Evolutionary conservation across 1,140 invertebrate genomes (phyloP).

Genomic region (Micrasema longulum): DNA sequence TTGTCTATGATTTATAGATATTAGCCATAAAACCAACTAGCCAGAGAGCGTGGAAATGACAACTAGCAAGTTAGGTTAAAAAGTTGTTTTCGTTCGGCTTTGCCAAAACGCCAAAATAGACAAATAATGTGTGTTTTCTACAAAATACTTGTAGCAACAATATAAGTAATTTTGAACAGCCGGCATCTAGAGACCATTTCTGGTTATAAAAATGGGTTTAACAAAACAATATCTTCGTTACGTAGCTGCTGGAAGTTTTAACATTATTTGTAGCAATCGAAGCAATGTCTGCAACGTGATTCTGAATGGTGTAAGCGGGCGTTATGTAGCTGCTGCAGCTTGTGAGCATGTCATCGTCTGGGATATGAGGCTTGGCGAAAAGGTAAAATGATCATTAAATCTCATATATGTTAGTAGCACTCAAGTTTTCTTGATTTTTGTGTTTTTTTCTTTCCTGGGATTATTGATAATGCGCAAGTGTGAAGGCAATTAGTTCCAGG

Average conservation of each 20-base stretch:
- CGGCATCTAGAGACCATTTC: not conserved
- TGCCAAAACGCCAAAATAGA: not conserved
- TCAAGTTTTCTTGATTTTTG: no score
- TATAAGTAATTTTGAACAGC: not conserved
- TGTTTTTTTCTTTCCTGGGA: no score
- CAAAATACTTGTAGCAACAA: not conserved
- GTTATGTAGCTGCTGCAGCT: slow-evolving; percentile 88
- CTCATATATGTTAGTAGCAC: no score
- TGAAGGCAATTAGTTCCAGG: no score
- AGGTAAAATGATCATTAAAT: no score
- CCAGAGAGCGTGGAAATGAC: slow-evolving; percentile 12
- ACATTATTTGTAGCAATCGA: slow-evolving; percentile 84
- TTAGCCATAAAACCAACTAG: no score
- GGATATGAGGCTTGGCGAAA: slow-evolving; percentile 92
- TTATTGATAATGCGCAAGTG: no score
- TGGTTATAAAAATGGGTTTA: slow-evolving; percentile 80
- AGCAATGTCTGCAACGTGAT: slow-evolving; percentile 85
- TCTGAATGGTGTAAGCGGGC: slow-evolving; percentile 79
- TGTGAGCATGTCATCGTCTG: slow-evolving; percentile 95
- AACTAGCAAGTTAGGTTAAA: not conserved
- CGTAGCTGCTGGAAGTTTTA: slow-evolving; percentile 83
- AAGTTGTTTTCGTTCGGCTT: not conserved
- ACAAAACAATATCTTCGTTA: slow-evolving; percentile 97
- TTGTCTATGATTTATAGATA: no score
- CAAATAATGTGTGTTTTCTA: not conserved